Evolutionary conservation across 23 tunicate genomes (phyloP).

Genomic region (Clavelina lepadiformis): DNA sequence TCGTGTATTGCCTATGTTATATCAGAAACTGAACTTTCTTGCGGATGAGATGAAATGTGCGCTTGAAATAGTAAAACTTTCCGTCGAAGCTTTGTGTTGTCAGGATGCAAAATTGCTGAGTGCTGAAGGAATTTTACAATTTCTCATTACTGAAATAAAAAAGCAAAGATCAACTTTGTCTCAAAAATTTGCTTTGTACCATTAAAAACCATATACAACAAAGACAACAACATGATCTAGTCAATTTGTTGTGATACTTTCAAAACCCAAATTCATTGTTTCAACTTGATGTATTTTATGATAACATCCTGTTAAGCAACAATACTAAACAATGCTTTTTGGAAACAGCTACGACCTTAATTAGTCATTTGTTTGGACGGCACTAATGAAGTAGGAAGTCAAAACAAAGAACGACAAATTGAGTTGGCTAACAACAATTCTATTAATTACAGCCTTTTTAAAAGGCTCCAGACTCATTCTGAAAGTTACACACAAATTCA

Average conservation of each 20-base stretch:
- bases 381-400: slow-evolving; percentile 15
- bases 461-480: neutral
- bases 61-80: slow-evolving; percentile 26
- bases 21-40: slow-evolving; percentile 11
- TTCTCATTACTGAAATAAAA: slow-evolving; percentile 4
- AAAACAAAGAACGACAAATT: slow-evolving; percentile 3
- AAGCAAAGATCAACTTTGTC: slow-evolving; percentile 8
- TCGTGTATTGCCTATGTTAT: slow-evolving; percentile 9
- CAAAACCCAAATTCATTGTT: slow-evolving; percentile 22
- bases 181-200: slow-evolving; percentile 18
- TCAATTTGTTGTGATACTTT: slow-evolving; percentile 15
- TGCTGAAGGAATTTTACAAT: slow-evolving; percentile 21
- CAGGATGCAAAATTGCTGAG: slow-evolving; percentile 20
- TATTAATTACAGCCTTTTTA: slow-evolving; percentile 11
- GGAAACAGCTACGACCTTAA: slow-evolving; percentile 21
- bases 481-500: slow-evolving; percentile 7
- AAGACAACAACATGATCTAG: slow-evolving; percentile 27
- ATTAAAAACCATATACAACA: slow-evolving; percentile 20
- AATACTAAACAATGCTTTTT: slow-evolving; percentile 11
- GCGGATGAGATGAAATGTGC: slow-evolving; percentile 13
- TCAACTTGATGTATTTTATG: slow-evolving; percentile 5
- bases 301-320: slow-evolving; percentile 10
- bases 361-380: slow-evolving; percentile 9
- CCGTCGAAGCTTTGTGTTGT: slow-evolving; percentile 29
- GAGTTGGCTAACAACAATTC: slow-evolving; percentile 27